These are phyloP conservation scores for Strix aluco DNA, from an alignment of 2,113 vertebrate species.

Conservation along the genomic window DNA sequence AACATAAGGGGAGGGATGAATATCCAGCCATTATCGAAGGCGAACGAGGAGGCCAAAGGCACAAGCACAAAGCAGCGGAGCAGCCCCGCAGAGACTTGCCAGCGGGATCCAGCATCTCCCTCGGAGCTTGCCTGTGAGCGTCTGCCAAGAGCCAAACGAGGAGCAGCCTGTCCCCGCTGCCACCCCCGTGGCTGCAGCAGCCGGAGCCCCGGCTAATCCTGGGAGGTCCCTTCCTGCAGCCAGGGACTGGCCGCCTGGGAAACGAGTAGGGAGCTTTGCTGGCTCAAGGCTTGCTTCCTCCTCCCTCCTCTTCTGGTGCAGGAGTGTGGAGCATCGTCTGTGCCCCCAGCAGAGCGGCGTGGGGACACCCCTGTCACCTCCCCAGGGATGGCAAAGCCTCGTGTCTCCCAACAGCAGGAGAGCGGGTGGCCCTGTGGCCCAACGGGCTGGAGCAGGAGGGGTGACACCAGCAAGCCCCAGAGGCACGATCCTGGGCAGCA, in stretches of 20 bases:
- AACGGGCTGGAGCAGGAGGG: neutral
- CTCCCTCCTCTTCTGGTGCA: neutral
- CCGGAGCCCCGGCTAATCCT: neutral
- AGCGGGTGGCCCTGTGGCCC: neutral
- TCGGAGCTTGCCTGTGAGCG: neutral
- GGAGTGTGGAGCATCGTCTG: neutral
- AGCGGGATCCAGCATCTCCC: neutral
- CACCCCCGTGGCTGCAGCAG: neutral
- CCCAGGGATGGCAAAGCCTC: neutral
- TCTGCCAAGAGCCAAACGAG: neutral
- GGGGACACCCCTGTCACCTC: neutral
- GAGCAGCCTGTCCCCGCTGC: neutral
- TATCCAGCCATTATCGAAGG: neutral
- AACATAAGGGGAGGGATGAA: neutral
- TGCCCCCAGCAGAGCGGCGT: rapidly evolving
- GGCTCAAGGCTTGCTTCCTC: neutral
- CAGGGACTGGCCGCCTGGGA: rapidly evolving
- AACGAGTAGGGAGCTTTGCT: neutral
- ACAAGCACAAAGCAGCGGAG: neutral
- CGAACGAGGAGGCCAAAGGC: neutral
- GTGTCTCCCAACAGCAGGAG: neutral
- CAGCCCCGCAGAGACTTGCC: neutral
- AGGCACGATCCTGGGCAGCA: neutral
- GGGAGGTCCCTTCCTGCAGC: neutral
- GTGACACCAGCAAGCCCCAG: neutral